These are phyloP conservation scores for Odontamblyopus rebecca DNA, from an alignment of 2,797 vertebrate species.

Conservation along the genomic window DNA sequence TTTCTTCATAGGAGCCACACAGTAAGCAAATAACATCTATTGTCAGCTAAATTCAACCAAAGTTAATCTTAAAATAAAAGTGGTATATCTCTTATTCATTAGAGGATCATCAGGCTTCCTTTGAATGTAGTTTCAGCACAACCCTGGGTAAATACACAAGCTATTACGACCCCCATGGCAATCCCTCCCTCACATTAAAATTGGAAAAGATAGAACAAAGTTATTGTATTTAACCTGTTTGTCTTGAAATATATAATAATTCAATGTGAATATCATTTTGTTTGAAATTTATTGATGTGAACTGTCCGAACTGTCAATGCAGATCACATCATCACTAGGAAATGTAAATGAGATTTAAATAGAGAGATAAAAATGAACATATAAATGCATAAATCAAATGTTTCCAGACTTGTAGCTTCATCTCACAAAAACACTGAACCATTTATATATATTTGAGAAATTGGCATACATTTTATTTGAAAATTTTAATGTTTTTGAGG, in stretches of 20 bases:
- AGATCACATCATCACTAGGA: background rate
- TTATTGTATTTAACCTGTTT: background rate
- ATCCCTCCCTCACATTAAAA: background rate
- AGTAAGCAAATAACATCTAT: constrained; percentile 2
- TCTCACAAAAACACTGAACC: constrained; percentile 1
- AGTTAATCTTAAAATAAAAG: background rate
- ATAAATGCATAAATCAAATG: background rate
- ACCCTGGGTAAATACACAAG: background rate
- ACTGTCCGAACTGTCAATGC: background rate
- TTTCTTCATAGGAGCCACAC: background rate
- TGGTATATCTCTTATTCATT: background rate
- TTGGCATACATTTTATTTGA: too few species aligned
- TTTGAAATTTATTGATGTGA: background rate
- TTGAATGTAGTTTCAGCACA: background rate
- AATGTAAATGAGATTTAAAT: background rate
- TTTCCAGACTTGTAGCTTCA: background rate
- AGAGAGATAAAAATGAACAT: background rate
- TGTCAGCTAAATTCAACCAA: background rate
- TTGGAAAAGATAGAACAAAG: background rate
- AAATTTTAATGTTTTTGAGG: too few species aligned
- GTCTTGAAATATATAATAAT: too few species aligned
- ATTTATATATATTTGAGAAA: background rate
- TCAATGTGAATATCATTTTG: background rate
- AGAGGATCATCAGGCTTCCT: background rate
- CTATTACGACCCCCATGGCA: background rate